Evolutionary conservation across 2,888 invertebrate species (phyloP).

Genomic region (Rosalia funebris): DNA sequence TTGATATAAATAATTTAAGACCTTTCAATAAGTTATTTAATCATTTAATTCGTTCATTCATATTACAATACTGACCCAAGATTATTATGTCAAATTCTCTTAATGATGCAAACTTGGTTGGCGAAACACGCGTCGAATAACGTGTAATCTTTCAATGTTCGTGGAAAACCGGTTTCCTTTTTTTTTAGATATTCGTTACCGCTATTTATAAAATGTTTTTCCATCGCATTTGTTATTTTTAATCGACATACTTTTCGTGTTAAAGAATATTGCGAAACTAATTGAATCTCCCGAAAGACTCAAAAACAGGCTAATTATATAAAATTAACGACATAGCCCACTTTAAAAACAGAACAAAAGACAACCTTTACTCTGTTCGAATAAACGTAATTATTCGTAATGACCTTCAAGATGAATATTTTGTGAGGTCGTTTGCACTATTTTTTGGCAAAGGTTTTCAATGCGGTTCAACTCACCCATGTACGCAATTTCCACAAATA

Average conservation of each 20-base stretch:
- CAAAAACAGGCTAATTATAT: background rate
- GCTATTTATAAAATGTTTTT: no score
- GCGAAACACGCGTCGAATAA: no score
- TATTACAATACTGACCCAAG: no score
- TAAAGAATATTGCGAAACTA: background rate
- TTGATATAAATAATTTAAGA: no score
- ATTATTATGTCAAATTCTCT: no score
- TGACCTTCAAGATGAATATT: conserved; percentile 30
- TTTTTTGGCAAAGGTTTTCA: conserved; percentile 24
- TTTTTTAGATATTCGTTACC: no score
- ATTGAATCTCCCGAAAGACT: background rate
- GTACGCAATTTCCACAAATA: conserved; percentile 27
- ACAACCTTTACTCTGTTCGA: conserved; percentile 4
- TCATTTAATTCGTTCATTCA: no score
- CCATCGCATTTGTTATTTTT: no score
- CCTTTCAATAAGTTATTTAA: no score
- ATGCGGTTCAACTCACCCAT: conserved; percentile 12
- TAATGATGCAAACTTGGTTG: no score
- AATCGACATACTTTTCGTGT: background rate
- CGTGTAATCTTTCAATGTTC: no score
- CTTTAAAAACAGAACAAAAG: background rate
- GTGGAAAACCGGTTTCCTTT: no score
- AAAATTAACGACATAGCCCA: background rate
- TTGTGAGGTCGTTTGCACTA: conserved; percentile 33
- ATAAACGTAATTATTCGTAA: conserved; percentile 13